Conservation (phyloP, 2,888 invertebrate species). For the Sarcophaga subvicina region DNA sequence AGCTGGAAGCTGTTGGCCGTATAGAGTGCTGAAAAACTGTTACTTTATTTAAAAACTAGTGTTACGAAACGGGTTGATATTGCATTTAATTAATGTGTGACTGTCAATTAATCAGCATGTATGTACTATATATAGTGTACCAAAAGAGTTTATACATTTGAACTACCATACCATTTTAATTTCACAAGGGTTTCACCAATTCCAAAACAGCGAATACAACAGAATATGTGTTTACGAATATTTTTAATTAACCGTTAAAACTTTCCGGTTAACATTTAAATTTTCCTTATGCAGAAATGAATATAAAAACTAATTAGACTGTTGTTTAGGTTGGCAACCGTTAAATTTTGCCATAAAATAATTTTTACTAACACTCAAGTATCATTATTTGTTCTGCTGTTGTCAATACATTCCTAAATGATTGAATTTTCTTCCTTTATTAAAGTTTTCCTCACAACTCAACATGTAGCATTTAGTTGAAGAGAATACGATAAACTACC, state of each 20-base stretch:
- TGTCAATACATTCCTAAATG: neutral
- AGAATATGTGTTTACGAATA: no score
- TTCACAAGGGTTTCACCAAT: neutral
- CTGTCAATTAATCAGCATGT: conserved; percentile 25
- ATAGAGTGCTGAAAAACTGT: conserved; percentile 15
- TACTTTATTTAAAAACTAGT: conserved; percentile 20
- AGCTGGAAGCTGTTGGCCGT: conserved; percentile 26
- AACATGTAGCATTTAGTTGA: neutral
- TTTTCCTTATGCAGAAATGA: neutral
- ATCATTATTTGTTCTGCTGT: neutral
- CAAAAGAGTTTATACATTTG: neutral
- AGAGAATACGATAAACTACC: neutral
- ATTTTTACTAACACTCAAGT: neutral
- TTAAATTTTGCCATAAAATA: neutral
- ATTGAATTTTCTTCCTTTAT: no score
- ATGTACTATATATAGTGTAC: neutral
- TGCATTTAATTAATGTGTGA: neutral
- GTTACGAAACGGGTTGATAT: conserved; percentile 22
- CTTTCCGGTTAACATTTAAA: neutral
- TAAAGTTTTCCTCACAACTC: neutral
- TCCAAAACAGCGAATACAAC: no score
- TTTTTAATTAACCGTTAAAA: neutral
- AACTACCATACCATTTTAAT: conserved; percentile 14
- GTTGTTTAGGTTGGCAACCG: neutral
- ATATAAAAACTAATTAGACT: conserved; percentile 13